Conservation (phyloP, 2,797 vertebrate genomes). For the Tinamus major region DNA sequence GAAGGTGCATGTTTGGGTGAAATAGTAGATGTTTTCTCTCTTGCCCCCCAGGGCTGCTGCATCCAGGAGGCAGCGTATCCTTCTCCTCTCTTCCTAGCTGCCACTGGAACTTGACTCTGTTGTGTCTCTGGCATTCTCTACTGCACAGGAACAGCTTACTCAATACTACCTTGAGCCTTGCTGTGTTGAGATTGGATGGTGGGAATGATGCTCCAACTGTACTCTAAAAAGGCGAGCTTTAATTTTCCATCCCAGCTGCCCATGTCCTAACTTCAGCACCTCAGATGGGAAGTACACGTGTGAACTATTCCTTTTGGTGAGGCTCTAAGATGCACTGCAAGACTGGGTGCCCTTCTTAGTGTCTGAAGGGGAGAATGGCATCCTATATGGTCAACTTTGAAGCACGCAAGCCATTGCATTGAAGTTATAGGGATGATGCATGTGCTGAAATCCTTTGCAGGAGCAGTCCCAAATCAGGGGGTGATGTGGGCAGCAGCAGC, state of each 20-base stretch:
- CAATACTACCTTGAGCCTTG: background rate
- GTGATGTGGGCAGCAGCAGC: background rate
- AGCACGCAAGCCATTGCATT: background rate
- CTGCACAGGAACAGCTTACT: background rate
- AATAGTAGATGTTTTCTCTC: background rate
- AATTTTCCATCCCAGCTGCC: background rate
- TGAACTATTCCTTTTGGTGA: background rate
- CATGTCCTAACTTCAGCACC: background rate
- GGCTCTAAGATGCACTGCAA: background rate
- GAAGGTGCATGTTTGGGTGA: background rate
- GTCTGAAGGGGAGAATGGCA: background rate
- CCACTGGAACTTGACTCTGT: background rate
- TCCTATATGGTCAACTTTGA: accelerated
- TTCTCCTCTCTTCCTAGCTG: background rate
- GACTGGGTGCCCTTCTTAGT: background rate
- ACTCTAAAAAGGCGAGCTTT: background rate
- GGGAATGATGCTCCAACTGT: background rate
- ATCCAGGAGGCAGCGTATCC: background rate
- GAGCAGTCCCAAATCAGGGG: background rate
- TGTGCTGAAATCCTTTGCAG: background rate
- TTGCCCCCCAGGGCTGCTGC: background rate
- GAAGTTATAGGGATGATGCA: background rate
- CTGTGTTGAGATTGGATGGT: too few relatives aligned
- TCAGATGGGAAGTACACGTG: background rate
- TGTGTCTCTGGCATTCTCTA: too few relatives aligned